A percentile compares a stretch with the other conserved stretches of the same genome.
These are phyloP conservation scores for Sinodicranocentrus sp. DNA, from an alignment of 2,888 invertebrate species.

Conservation along the genomic window DNA sequence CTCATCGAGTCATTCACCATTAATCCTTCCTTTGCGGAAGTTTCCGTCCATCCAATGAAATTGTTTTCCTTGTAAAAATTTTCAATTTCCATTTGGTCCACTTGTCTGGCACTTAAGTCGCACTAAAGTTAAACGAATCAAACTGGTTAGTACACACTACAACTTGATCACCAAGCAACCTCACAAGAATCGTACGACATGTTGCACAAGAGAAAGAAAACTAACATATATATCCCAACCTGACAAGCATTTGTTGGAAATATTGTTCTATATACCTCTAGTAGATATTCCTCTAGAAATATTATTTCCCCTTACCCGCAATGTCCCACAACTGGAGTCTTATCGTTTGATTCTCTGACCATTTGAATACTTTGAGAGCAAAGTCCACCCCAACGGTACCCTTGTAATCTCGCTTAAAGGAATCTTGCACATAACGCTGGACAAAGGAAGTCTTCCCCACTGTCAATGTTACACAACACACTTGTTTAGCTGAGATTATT, in stretches of 20 bases:
- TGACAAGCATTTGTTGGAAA: too few relatives aligned
- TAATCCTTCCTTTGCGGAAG: constrained; percentile 82
- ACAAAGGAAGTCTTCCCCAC: constrained; percentile 81
- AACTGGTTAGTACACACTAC: constrained; percentile 8
- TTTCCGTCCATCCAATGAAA: constrained; percentile 82
- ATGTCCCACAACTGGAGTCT: constrained; percentile 83
- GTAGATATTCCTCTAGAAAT: too few relatives aligned
- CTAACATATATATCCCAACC: too few relatives aligned
- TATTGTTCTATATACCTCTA: too few relatives aligned
- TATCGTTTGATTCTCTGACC: constrained; percentile 81
- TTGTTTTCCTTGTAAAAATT: constrained; percentile 81
- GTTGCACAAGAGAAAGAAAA: too few relatives aligned
- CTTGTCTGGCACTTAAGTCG: constrained; percentile 80
- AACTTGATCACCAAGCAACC: too few relatives aligned
- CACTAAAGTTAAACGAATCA: constrained; percentile 79
- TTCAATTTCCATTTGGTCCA: constrained; percentile 81
- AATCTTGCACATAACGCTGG: constrained; percentile 81
- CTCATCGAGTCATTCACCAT: constrained; percentile 82
- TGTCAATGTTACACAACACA: too few relatives aligned
- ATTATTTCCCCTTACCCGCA: constrained; percentile 80
- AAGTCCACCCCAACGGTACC: constrained; percentile 82
- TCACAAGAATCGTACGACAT: too few relatives aligned
- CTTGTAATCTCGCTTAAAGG: constrained; percentile 80
- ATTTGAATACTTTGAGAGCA: constrained; percentile 82
- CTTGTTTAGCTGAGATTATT: too few relatives aligned